Evolutionary conservation across 2,797 vertebrate species (phyloP), one percentile per base, ranked within the genome.

Genomic region (Dermochelys coriacea): DNA sequence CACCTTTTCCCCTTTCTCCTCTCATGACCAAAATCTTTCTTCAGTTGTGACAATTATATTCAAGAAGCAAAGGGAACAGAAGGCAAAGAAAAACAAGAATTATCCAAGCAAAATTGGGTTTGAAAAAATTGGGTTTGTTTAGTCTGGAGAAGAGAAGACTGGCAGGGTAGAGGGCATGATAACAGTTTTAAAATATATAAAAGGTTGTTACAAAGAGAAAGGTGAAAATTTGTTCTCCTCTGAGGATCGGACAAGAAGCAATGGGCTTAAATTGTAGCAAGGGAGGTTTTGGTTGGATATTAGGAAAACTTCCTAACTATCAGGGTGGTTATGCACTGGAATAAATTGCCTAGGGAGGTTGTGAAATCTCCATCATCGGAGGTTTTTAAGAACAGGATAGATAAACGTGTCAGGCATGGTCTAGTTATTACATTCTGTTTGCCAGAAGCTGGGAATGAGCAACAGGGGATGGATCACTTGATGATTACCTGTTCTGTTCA

Each of bases 81-180:
- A 84, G 31, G 68, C 78, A 81, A 85, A 84, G 15, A 86, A 79
- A 47, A n/a, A 77, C 31, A 25, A 75, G 12, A 75, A 45, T 47
- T 25, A 47, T 47, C 45, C 71, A 75, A 0, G 31, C 74, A 64
- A 64, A 64, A 59, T 10, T 68, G 34, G n/a, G 64, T 68, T 37
- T 68, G n/a, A n/a, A n/a, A 64, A 64, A 64, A 59, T 10, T 68
- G 34, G n/a, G 64, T 68, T 37, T 68, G n/a, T 10, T 68, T 68
- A 37, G 64, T 37, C 64, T 68, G 64, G 34, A 2, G 9, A 68
- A 37, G 64, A 68, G n/a, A 68, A 68, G 34, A 68, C n/a, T 21
- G 9, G 21, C 4, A 25, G 16, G 34, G 10, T 41, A 11, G 0
- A 18, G 16, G 18, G 34, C 12, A 57, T 57, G 55, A n/a, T 61